Percentiles rank a stretch among this genome's conserved stretches.
Conservation (phyloP, 2,797 vertebrate species). For the Alfaro cultratus region DNA sequence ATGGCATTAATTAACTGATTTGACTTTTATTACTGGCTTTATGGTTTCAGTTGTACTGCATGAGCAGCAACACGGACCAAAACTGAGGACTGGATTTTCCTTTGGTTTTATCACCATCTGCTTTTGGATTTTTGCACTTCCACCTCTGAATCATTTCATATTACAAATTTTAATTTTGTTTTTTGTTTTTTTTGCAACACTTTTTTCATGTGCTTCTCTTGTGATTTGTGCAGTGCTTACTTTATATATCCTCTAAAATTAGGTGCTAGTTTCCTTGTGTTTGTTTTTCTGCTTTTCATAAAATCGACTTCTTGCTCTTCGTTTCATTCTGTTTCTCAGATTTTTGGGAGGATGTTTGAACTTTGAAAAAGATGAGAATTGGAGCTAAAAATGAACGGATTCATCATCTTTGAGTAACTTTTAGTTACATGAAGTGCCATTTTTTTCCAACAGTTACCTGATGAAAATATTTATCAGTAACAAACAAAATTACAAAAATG, state of each 20-base stretch:
- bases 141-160: not conserved
- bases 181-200: not conserved
- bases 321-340: not conserved
- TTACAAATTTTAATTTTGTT: not conserved
- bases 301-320: not conserved
- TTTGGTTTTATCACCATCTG: not conserved
- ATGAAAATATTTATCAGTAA: not conserved
- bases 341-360: not conserved
- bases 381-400: not conserved
- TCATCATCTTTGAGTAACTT: not conserved
- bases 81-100: not conserved
- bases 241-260: not conserved
- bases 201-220: not conserved
- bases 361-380: not conserved
- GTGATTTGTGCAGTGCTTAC: conserved; percentile 1
- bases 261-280: not conserved
- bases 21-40: not conserved
- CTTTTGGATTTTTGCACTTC: not conserved
- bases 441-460: not conserved
- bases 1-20: not conserved
- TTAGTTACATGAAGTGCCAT: not conserved
- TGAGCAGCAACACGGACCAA: not conserved
- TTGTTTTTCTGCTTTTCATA: not conserved
- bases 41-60: not conserved
- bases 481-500: not conserved